Base-by-base conservation (phyloP, 1,140 invertebrate species). In the Pseudomyrmex cubaensis region DNA sequence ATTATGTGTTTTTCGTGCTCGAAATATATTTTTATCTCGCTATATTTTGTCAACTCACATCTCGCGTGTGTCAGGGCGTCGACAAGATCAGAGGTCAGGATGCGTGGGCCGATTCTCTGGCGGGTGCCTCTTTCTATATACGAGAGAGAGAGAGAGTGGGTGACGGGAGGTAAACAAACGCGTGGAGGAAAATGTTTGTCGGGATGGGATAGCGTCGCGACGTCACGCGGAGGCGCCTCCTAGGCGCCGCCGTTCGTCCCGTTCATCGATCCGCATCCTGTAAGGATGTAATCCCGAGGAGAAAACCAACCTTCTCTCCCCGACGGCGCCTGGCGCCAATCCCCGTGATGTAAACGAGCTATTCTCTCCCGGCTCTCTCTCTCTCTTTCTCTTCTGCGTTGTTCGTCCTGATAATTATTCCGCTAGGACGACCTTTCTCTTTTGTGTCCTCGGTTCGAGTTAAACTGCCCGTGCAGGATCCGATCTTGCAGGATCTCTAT, bases 181-280 rank as follows among this genome's bases (percentile, higher is more conserved):
- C 15, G 20, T 20, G 35, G 52, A 73, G 70, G 76, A 10, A 87
- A 88, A 80, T 80, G 70, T 82, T 85, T 56, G 62, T 66, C 50
- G 64, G 25, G 25, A 52, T 48, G 69, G 56, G 67, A 15, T 48
- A 87, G 69, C 46, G 73, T 10, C 17, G 5, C 56, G 52, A 59
- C 72, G 72, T 46, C 59, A 77, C 52, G 25, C 67, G 66, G 35
- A 48, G 78, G 80, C 88, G 87, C 56, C 87, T 78, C 25, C 77
- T 50, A 67, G 87, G 87, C 88, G 85, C 77, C 88, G 77, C 63
- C 77, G 54, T 82, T 72, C 70, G 82, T 84, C 85, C 44, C 57
- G 56, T 22, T 9, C 84, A 89, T 89, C 87, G 84, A 89, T 89
- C 59, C 73, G 66, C 57, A 82, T 86, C 80, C 87, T 86, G 82